These are phyloP conservation scores for Ellobius talpinus DNA, from an alignment of 2,113 vertebrate genomes.

Conservation along the genomic window DNA sequence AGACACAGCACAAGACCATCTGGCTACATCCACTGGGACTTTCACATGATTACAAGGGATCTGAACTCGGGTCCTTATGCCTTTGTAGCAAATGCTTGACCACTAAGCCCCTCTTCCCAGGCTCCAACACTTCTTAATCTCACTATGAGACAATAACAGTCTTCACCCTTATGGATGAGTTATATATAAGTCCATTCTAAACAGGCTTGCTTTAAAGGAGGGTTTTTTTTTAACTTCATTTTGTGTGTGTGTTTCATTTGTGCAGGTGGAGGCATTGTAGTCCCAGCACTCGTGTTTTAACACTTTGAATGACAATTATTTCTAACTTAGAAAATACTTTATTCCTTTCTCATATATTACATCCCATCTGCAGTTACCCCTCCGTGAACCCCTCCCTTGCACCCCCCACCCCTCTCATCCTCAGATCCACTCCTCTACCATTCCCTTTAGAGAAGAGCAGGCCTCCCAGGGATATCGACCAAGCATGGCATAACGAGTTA, in stretches of 20 bases:
- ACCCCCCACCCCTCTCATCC: background rate
- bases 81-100: background rate
- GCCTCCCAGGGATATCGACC: background rate
- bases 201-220: background rate
- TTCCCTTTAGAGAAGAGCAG: background rate
- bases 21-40: background rate
- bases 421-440: background rate
- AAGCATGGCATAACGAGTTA: background rate
- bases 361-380: background rate
- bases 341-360: background rate
- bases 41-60: background rate
- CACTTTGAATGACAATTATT: background rate
- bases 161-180: background rate
- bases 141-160: background rate
- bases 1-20: background rate
- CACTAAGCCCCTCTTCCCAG: too few species aligned
- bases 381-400: background rate
- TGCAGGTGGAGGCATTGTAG: rapidly evolving
- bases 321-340: constrained; percentile 38
- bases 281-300: background rate
- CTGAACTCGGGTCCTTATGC: background rate
- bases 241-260: too few species aligned
- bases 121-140: background rate
- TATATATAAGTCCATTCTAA: background rate
- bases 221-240: background rate